Conservation (phyloP, 2,113 vertebrate species). For the Engystomops pustulosus region DNA sequence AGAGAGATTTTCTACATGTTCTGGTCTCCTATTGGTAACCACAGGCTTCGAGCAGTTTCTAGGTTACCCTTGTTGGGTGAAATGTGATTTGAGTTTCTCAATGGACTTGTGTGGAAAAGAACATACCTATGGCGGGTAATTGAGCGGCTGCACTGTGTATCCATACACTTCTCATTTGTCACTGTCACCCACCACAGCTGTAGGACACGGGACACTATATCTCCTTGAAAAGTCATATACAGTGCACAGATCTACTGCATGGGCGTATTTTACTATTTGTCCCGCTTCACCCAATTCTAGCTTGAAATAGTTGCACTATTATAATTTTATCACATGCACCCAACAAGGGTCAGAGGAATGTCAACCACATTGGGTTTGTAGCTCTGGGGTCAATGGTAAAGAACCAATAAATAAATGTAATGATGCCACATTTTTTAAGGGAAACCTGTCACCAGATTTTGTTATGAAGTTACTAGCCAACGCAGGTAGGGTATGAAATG, state of each 20-base stretch:
- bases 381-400: no score
- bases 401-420: no score
- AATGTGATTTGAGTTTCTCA: constrained; percentile 36
- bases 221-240: constrained; percentile 8
- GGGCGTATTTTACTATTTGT: background rate
- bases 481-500: no score
- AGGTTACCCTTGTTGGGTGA: constrained; percentile 15
- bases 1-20: background rate
- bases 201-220: background rate
- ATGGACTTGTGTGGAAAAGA: constrained; percentile 38
- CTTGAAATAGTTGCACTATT: background rate
- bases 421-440: no score
- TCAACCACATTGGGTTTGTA: no score
- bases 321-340: background rate
- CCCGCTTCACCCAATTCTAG: background rate
- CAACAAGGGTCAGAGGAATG: no score
- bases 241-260: background rate
- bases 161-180: constrained; percentile 37
- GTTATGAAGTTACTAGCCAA: no score
- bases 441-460: no score
- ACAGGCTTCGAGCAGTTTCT: background rate
- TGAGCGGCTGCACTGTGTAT: constrained; percentile 19
- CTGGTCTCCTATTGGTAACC: background rate
- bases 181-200: constrained; percentile 28
- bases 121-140: constrained; percentile 40